phyloP scores from a whole-genome alignment of 2,888 invertebrate species.

The Drosophila gaucha region DNA sequence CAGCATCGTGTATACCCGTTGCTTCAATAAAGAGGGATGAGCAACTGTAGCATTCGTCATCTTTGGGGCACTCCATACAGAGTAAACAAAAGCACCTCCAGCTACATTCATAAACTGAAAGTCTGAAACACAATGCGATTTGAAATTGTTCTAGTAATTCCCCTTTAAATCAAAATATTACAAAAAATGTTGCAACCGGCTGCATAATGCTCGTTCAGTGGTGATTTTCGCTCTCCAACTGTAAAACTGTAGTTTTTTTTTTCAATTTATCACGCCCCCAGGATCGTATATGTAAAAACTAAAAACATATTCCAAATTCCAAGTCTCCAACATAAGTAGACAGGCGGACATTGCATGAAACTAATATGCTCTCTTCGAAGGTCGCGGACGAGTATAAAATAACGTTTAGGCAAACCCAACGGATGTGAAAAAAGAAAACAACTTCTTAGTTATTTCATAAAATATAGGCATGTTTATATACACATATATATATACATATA shows the following conservation, averaged over 20 bases:
- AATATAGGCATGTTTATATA: conserved; percentile 47
- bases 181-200: neutral
- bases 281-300: too few relatives aligned
- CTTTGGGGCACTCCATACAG: neutral
- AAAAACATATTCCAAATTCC: too few relatives aligned
- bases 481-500: conserved; percentile 13
- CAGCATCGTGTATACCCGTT: too few relatives aligned
- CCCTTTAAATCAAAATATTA: neutral
- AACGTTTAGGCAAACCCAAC: neutral
- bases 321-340: too few relatives aligned
- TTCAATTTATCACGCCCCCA: too few relatives aligned
- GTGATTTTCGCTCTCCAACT: too few relatives aligned
- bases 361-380: neutral
- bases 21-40: too few relatives aligned
- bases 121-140: neutral
- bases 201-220: neutral
- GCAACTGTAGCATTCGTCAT: too few relatives aligned
- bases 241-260: too few relatives aligned
- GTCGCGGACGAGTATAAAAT: neutral
- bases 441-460: conserved; percentile 50
- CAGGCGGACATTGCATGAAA: too few relatives aligned
- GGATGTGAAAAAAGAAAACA: conserved; percentile 15
- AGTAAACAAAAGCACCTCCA: neutral
- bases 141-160: neutral
- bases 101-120: neutral